Percentiles rank a stretch among this genome's conserved stretches.
Conservation (phyloP, 1,140 invertebrate genomes). For the Apis laboriosa region DNA sequence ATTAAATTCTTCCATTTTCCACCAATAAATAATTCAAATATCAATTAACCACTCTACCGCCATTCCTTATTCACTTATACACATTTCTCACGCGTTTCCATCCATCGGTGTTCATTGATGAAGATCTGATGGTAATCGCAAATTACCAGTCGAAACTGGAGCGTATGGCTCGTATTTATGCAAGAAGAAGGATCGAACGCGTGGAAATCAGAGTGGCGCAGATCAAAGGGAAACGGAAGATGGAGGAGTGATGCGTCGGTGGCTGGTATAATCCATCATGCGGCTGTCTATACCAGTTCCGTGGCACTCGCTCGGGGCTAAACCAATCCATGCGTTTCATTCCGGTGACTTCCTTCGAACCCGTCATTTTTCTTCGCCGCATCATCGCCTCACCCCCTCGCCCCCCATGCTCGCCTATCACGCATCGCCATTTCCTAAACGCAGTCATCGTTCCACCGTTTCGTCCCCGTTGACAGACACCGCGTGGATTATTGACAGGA, state of each 20-base stretch:
- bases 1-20: no score
- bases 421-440: slow-evolving; percentile 9
- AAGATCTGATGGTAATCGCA: neutral
- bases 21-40: no score
- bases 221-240: slow-evolving; percentile 60
- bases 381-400: slow-evolving; percentile 78
- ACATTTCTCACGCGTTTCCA: no score
- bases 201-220: slow-evolving; percentile 17
- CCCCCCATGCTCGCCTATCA: slow-evolving; percentile 65
- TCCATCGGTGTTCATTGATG: no score
- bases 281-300: slow-evolving; percentile 76
- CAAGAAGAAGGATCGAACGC: neutral
- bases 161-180: slow-evolving; percentile 28
- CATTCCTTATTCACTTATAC: no score
- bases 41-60: no score
- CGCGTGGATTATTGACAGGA: neutral
- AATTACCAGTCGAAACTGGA: neutral
- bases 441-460: slow-evolving; percentile 28
- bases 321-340: slow-evolving; percentile 80
- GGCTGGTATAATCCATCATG: slow-evolving; percentile 77
- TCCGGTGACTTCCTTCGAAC: slow-evolving; percentile 76
- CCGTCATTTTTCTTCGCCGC: slow-evolving; percentile 77
- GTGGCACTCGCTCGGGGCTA: slow-evolving; percentile 71
- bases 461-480: slow-evolving; percentile 6
- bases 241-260: slow-evolving; percentile 43